A percentile compares a stretch with the other conserved stretches of the same genome.
Evolutionary conservation across 1,140 invertebrate genomes (phyloP).

Genomic region (Pissodes strobi): DNA sequence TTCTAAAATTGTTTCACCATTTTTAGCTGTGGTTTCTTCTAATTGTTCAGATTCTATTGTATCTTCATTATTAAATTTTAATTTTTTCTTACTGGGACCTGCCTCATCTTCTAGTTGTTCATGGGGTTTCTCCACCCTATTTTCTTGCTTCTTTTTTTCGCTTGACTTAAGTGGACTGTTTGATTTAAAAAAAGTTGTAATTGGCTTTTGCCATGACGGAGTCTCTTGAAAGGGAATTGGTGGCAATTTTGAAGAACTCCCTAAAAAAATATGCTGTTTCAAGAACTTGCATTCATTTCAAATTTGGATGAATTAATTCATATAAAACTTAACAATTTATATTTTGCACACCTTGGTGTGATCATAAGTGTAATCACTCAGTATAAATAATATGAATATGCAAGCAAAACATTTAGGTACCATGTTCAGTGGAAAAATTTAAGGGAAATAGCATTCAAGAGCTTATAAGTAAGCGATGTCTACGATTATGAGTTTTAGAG

Average conservation of each 20-base stretch:
- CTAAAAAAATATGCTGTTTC: neutral
- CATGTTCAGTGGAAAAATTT: too few species aligned
- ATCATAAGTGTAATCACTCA: too few species aligned
- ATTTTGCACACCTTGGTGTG: too few species aligned
- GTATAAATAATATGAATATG: too few species aligned
- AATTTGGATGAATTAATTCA: too few species aligned
- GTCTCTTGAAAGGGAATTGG: slow-evolving; percentile 25
- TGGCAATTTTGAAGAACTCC: slow-evolving; percentile 20
- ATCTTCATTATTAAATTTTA: neutral
- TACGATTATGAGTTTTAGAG: too few species aligned
- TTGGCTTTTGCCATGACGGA: slow-evolving; percentile 34
- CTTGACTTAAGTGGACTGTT: neutral
- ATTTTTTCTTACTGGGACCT: neutral
- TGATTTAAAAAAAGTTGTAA: slow-evolving; percentile 31
- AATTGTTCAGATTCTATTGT: neutral
- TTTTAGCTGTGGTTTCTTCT: neutral
- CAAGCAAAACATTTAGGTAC: too few species aligned
- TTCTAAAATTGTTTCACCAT: neutral
- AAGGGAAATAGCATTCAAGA: too few species aligned
- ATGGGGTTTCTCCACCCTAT: neutral
- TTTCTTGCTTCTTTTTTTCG: neutral
- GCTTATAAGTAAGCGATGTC: too few species aligned
- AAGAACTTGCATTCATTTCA: too few species aligned
- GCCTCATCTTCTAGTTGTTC: neutral
- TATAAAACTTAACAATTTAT: too few species aligned